phyloP scores from a whole-genome alignment of 2,888 invertebrate genomes.

The Macropis europaea region DNA sequence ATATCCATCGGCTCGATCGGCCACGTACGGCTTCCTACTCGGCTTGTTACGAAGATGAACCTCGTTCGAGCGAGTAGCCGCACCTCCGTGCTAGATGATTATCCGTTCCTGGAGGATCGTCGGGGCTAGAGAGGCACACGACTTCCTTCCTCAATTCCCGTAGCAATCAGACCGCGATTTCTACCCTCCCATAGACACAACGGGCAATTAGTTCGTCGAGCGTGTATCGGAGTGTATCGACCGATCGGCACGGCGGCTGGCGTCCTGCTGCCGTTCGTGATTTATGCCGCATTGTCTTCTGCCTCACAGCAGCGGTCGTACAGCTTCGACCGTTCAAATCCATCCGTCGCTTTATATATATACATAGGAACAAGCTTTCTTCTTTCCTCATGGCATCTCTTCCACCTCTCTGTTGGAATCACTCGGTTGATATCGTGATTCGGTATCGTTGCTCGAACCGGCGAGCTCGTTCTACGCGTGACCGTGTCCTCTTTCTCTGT shows the following conservation, averaged over 20 bases:
- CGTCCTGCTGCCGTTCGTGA: slow-evolving; percentile 67
- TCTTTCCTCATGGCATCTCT: slow-evolving; percentile 34
- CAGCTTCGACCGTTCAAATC: slow-evolving; percentile 56
- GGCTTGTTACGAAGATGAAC: slow-evolving; percentile 48
- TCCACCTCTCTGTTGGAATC: slow-evolving; percentile 38
- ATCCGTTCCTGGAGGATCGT: slow-evolving; percentile 53
- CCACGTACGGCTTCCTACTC: slow-evolving; percentile 42
- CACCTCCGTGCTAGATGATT: slow-evolving; percentile 59
- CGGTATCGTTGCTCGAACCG: slow-evolving; percentile 43
- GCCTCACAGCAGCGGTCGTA: slow-evolving; percentile 60
- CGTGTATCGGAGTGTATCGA: slow-evolving; percentile 74
- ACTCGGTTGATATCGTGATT: slow-evolving; percentile 47
- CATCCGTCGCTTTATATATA: slow-evolving; percentile 56
- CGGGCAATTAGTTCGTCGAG: slow-evolving; percentile 70
- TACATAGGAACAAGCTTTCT: not conserved
- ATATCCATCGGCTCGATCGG: slow-evolving; percentile 40
- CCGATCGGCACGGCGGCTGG: slow-evolving; percentile 62
- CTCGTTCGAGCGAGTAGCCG: slow-evolving; percentile 50
- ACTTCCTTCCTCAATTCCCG: slow-evolving; percentile 69
- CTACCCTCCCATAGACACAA: slow-evolving; percentile 64
- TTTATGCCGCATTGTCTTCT: slow-evolving; percentile 69
- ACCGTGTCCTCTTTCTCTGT: slow-evolving; percentile 39
- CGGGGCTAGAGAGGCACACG: slow-evolving; percentile 46
- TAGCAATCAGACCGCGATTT: slow-evolving; percentile 66
- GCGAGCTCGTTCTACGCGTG: slow-evolving; percentile 51